Conservation (phyloP, 2,113 vertebrate genomes). For the Piaya cayana region DNA sequence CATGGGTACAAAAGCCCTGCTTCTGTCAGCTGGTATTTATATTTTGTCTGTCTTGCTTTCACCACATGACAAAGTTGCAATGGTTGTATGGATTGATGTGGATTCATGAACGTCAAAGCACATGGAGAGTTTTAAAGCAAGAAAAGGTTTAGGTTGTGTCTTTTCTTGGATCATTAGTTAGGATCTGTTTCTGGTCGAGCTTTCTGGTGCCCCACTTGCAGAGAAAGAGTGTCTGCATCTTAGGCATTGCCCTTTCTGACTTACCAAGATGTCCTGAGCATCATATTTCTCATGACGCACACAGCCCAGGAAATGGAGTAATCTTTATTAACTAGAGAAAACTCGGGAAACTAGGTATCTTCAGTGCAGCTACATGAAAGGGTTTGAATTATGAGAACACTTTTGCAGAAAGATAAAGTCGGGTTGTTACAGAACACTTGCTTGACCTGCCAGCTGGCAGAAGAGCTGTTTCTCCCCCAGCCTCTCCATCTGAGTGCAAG, state of each 20-base stretch:
- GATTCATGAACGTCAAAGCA: neutral
- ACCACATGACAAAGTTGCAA: neutral
- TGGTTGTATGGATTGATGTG: neutral
- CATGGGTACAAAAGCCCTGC: neutral
- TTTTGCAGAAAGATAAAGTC: neutral
- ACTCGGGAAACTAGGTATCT: neutral
- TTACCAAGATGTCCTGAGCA: rapidly evolving
- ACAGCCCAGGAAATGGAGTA: too few relatives aligned
- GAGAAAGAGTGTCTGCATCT: too few relatives aligned
- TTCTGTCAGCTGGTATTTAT: neutral
- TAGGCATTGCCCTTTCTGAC: too few relatives aligned
- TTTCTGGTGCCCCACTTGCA: neutral
- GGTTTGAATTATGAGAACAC: neutral
- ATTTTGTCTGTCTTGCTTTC: neutral
- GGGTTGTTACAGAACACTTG: neutral
- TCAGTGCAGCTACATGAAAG: neutral
- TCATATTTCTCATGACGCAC: neutral
- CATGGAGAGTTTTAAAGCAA: neutral
- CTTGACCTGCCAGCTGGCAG: constrained; percentile 13
- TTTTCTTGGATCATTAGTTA: neutral
- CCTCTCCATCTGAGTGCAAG: neutral
- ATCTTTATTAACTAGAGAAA: neutral
- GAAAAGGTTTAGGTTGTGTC: neutral
- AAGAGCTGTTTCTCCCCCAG: neutral
- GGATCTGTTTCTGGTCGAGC: neutral